Percentiles rank a stretch among this genome's conserved stretches.
Conservation (phyloP, 2,888 invertebrate genomes). For the Cynaeus angustus region DNA sequence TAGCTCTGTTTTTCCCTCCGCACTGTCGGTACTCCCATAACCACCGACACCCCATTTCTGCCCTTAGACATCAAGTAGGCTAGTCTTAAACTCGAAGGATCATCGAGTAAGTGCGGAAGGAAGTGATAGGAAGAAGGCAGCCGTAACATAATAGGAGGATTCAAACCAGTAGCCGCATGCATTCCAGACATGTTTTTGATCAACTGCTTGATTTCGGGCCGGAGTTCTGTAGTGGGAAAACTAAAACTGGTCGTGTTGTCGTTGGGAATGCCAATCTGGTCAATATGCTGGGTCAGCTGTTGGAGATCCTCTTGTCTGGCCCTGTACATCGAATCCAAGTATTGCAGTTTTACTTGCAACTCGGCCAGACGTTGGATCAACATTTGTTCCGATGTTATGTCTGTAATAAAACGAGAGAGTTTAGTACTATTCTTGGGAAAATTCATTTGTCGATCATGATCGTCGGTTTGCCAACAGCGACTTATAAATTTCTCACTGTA, state of each 20-base stretch:
- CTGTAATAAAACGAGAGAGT: slow-evolving; percentile 68
- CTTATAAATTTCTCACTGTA: slow-evolving; percentile 33
- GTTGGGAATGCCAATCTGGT: slow-evolving; percentile 67
- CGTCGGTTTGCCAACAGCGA: slow-evolving; percentile 26
- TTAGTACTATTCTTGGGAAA: slow-evolving; percentile 24
- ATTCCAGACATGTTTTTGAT: slow-evolving; percentile 72
- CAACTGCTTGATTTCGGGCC: slow-evolving; percentile 66
- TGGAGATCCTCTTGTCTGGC: slow-evolving; percentile 85
- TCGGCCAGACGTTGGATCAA: slow-evolving; percentile 83
- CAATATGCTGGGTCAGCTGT: slow-evolving; percentile 79
- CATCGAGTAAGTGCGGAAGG: slow-evolving; percentile 88
- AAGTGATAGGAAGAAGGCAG: slow-evolving; percentile 89
- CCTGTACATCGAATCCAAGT: slow-evolving; percentile 85
- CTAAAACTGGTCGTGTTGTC: slow-evolving; percentile 61
- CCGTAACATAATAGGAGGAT: slow-evolving; percentile 74
- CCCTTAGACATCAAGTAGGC: slow-evolving; percentile 85
- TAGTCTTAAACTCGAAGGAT: slow-evolving; percentile 84
- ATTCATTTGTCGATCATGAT: slow-evolving; percentile 28
- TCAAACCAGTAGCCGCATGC: slow-evolving; percentile 71
- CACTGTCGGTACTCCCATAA: slow-evolving; percentile 93
- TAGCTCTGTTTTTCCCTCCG: slow-evolving; percentile 91
- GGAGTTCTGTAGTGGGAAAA: slow-evolving; percentile 65
- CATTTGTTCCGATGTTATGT: slow-evolving; percentile 78
- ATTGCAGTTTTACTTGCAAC: slow-evolving; percentile 84
- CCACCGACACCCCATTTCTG: slow-evolving; percentile 84